A percentile compares a stretch with the other conserved stretches of the same genome.
These are phyloP conservation scores for Cichladusa arquata DNA, from an alignment of 2,113 vertebrate species.

Conservation along the genomic window DNA sequence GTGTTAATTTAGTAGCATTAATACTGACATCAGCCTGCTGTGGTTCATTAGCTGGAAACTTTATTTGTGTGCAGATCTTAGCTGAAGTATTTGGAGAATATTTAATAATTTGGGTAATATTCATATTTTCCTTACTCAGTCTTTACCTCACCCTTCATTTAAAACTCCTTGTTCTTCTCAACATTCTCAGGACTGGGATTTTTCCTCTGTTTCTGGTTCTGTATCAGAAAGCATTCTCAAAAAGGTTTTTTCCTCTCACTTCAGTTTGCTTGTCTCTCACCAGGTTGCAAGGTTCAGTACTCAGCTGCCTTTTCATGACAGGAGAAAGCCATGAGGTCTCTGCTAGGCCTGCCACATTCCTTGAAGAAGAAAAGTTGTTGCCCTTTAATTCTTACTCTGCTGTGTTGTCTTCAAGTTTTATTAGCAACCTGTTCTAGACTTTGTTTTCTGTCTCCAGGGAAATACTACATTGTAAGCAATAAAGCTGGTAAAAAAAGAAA, in stretches of 20 bases:
- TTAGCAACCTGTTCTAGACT: not conserved
- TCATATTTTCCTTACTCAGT: not conserved
- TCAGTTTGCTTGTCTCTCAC: not conserved
- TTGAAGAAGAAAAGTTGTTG: not conserved
- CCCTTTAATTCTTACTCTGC: not conserved
- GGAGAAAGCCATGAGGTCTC: not conserved
- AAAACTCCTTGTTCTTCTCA: not conserved
- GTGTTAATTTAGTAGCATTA: not conserved
- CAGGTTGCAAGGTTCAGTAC: not conserved
- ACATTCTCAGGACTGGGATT: not conserved
- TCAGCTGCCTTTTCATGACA: not conserved
- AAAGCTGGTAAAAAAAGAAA: not conserved
- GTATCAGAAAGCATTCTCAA: not conserved
- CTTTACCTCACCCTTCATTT: not conserved
- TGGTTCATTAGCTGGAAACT: not conserved
- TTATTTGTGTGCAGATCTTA: not conserved
- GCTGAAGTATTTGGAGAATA: not conserved
- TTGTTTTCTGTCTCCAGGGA: constrained; percentile 12
- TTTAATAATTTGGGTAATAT: not conserved
- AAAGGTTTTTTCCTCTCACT: not conserved
- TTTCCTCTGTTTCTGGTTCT: not conserved
- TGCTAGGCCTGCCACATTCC: not conserved
- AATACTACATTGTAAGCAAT: not conserved
- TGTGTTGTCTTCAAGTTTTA: not conserved
- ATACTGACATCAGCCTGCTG: not conserved